Evolutionary conservation across 2,797 vertebrate genomes (phyloP).

Genomic region (Malurus splendens): DNA sequence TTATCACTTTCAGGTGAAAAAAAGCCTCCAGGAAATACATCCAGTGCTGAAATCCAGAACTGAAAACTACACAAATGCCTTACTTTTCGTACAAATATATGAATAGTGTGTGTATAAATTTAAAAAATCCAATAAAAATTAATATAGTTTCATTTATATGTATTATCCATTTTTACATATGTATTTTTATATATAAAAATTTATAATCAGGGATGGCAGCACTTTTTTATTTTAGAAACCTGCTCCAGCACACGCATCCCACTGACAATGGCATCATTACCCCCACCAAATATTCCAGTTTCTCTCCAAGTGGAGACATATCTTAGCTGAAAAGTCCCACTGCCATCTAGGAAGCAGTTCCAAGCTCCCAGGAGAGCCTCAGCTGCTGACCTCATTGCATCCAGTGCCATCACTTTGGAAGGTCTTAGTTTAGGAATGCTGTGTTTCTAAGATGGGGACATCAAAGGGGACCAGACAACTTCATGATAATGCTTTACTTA

Average conservation of each 20-base stretch:
- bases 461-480: not conserved
- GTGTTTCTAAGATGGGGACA: not conserved
- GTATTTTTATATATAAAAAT: not conserved
- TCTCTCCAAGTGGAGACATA: not conserved
- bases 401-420: not conserved
- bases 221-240: not conserved
- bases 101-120: not conserved
- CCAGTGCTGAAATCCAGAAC: not conserved
- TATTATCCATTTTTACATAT: not conserved
- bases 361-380: not conserved
- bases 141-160: not conserved
- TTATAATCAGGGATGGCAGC: not conserved
- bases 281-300: not conserved
- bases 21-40: not conserved
- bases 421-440: not conserved
- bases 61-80: not conserved
- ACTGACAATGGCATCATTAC: not conserved
- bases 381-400: not conserved
- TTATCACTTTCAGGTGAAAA: not conserved
- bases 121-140: not conserved
- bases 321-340: not conserved
- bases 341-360: not conserved
- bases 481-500: not conserved
- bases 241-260: not conserved
- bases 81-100: not conserved